Evolutionary conservation across 2,113 vertebrate species (phyloP).

Genomic region (Menura novaehollandiae): DNA sequence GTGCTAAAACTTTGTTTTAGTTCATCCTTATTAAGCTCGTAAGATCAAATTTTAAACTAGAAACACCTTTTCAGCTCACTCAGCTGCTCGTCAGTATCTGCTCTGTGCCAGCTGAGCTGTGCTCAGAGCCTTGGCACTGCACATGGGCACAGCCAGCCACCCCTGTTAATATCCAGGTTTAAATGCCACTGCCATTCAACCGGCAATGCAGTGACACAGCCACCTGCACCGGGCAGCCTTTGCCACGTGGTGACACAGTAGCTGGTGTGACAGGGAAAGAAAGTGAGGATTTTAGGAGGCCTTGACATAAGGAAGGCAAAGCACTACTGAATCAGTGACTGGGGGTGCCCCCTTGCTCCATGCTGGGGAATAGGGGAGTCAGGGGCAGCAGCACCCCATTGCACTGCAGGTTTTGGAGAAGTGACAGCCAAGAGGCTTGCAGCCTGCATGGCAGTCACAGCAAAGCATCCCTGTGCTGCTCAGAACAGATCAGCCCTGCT

Average conservation of each 20-base stretch:
- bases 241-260: background rate
- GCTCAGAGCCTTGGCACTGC: background rate
- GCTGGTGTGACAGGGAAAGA: background rate
- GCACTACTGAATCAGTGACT: background rate
- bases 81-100: background rate
- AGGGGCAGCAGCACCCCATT: background rate
- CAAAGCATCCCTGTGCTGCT: background rate
- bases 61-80: background rate
- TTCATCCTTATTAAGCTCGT: background rate
- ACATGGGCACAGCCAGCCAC: background rate
- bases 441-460: background rate
- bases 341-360: accelerated
- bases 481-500: background rate
- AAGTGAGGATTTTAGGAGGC: background rate
- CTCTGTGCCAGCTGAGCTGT: background rate
- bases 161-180: background rate
- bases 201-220: accelerated
- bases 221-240: background rate
- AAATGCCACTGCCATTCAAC: background rate
- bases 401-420: background rate
- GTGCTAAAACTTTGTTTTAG: background rate
- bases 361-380: background rate
- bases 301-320: background rate
- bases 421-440: background rate
- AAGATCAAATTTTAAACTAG: background rate